These are phyloP conservation scores for Didymodactylos carnosus DNA, from an alignment of 2,888 invertebrate genomes.

Conservation along the genomic window DNA sequence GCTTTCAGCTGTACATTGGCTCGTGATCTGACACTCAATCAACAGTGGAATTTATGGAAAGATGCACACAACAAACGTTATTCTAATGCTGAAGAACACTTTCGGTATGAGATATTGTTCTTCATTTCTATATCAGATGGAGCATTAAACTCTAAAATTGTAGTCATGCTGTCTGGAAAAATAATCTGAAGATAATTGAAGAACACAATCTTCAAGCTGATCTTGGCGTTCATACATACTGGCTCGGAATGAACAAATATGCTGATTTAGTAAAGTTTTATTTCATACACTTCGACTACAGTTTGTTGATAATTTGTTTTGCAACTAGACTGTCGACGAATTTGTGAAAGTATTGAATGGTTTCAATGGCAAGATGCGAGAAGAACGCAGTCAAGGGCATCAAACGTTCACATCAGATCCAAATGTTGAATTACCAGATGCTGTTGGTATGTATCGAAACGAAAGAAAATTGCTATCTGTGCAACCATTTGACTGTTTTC, in stretches of 20 bases:
- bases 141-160: not conserved
- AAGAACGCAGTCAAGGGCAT: not conserved
- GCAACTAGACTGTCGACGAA: not conserved
- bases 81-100: not conserved
- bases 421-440: not conserved
- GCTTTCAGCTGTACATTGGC: not conserved
- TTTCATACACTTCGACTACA: not conserved
- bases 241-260: not conserved
- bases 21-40: not conserved
- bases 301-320: not conserved
- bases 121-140: not conserved
- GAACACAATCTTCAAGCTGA: not conserved
- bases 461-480: not conserved
- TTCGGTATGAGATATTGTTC: not conserved
- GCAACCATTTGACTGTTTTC: not conserved
- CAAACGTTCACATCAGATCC: not conserved
- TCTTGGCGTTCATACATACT: not conserved
- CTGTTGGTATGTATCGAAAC: not conserved
- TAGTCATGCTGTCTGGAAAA: not conserved
- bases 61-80: not conserved
- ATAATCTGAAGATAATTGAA: not conserved
- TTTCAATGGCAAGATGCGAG: not conserved
- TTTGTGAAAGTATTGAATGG: not conserved
- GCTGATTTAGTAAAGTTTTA: not conserved
- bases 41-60: not conserved